Conservation (phyloP, 2,888 invertebrate genomes). For the Diaphora mendica region DNA sequence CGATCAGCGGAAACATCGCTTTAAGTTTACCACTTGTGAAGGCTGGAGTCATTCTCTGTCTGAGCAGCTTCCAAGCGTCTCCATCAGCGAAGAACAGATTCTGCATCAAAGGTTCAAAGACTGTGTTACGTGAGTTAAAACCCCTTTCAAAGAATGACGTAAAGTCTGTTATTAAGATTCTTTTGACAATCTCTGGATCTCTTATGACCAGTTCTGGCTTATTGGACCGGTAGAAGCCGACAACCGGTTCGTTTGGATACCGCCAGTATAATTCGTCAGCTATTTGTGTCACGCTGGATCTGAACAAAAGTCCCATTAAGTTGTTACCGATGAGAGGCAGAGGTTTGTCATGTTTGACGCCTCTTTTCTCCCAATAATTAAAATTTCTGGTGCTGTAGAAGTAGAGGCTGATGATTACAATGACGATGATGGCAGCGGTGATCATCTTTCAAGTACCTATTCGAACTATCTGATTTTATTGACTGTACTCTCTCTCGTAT, state of each 20-base stretch:
- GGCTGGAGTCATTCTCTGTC: constrained; percentile 61
- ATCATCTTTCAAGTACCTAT: constrained; percentile 1
- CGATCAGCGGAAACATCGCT: constrained; percentile 64
- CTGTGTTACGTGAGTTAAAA: constrained; percentile 46
- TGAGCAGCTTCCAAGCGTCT: constrained; percentile 60
- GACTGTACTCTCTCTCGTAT: neutral
- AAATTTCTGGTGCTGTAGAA: constrained; percentile 39
- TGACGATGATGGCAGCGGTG: neutral
- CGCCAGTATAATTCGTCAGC: constrained; percentile 48
- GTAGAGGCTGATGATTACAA: constrained; percentile 22
- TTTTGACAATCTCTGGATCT: constrained; percentile 57
- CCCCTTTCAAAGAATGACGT: constrained; percentile 33
- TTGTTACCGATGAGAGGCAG: constrained; percentile 34
- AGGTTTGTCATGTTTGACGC: constrained; percentile 40
- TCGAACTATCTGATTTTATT: neutral
- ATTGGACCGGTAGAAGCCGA: constrained; percentile 56
- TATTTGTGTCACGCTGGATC: constrained; percentile 30
- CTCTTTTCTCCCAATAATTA: constrained; percentile 46
- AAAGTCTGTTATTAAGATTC: constrained; percentile 55
- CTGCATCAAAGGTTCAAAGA: constrained; percentile 51
- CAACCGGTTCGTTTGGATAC: constrained; percentile 58
- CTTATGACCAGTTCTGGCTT: constrained; percentile 57
- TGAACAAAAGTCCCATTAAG: constrained; percentile 9
- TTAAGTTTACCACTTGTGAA: constrained; percentile 61
- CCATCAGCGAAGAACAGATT: constrained; percentile 61